Base-by-base conservation (phyloP, 2,113 vertebrate species). In the Thalassoma bifasciatum region DNA sequence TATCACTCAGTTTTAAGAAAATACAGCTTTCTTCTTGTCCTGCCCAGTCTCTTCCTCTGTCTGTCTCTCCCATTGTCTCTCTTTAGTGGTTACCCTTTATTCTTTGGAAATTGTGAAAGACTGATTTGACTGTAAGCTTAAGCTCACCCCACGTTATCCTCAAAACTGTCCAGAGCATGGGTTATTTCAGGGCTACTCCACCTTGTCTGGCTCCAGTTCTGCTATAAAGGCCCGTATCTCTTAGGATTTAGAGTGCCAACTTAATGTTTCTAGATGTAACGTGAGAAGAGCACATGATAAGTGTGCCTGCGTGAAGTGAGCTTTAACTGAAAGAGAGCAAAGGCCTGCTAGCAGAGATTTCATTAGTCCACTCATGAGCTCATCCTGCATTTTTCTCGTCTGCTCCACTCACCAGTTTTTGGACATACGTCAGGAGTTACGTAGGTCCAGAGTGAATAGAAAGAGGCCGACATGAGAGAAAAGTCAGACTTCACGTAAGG, bases 101-200 rank as follows among this genome's bases (percentile, higher is more conserved):
- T 86, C 58, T 59, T n/a, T 2, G 61, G 56, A 63, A 53, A 79
- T 58, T 82, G 59, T 57, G 75, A 75, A 63, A 24, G 70, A 66
- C 53, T 60, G 73, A 79, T 85, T 82, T 68, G 50, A 77, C 81
- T 74, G 56, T 73, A 71, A 82, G 71, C 38, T 83, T 77, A 72
- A 69, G 66, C 69, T 76, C 57, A 53, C 30, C 30, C 44, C 67
- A 47, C 49, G 57, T 49, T 56, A 40, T 38, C 13, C 22, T 72
- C 56, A 52, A 77, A 67, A 86, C 63, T 42, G 67, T 86, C 26
- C 37, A 44, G 64, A 81, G 73, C 74, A 83, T 70, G 75, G 75
- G 56, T 84, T 30, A 22, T 80, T 75, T 80, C 44, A 60, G 21
- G 77, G 81, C 61, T 56, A 13, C 40, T 74, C 49, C 40, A 42